A percentile compares a stretch with the other conserved stretches of the same genome.
phyloP scores from a whole-genome alignment of 2,888 invertebrate genomes.

The Linyphia triangularis region DNA sequence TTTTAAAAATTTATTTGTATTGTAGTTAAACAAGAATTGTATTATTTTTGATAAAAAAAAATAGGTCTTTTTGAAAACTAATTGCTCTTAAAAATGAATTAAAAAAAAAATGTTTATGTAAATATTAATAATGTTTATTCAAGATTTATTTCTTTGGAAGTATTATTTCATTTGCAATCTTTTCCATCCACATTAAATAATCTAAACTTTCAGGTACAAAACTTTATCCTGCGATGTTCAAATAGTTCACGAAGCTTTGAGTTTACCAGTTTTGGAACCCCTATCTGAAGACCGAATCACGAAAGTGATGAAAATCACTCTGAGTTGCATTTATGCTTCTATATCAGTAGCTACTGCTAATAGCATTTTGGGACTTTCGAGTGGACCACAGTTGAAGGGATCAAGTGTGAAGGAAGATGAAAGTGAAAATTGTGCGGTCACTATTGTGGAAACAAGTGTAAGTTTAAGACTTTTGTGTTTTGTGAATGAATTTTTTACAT shows the following conservation, averaged over 20 bases:
- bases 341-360: constrained; percentile 80
- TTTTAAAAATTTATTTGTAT: background rate
- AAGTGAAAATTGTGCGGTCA: constrained; percentile 88
- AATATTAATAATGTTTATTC: too few relatives aligned
- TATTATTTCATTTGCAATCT: background rate
- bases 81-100: too few relatives aligned
- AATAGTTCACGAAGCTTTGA: constrained; percentile 89
- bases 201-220: constrained; percentile 83
- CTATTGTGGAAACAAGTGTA: constrained; percentile 90
- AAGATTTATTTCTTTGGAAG: too few relatives aligned
- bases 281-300: constrained; percentile 90
- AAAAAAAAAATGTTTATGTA: too few relatives aligned
- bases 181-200: too few relatives aligned
- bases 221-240: constrained; percentile 90
- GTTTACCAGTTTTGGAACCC: constrained; percentile 92
- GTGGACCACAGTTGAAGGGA: constrained; percentile 68
- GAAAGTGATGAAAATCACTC: constrained; percentile 89
- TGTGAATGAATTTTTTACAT: too few relatives aligned
- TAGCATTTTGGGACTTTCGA: constrained; percentile 77
- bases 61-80: too few relatives aligned
- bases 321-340: constrained; percentile 87
- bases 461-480: constrained; percentile 7
- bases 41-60: too few relatives aligned
- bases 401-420: constrained; percentile 84
- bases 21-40: too few relatives aligned